Evolutionary conservation across 1,140 invertebrate genomes (phyloP), one percentile per base, ranked within the genome.

Genomic region (Agrilus planipennis): DNA sequence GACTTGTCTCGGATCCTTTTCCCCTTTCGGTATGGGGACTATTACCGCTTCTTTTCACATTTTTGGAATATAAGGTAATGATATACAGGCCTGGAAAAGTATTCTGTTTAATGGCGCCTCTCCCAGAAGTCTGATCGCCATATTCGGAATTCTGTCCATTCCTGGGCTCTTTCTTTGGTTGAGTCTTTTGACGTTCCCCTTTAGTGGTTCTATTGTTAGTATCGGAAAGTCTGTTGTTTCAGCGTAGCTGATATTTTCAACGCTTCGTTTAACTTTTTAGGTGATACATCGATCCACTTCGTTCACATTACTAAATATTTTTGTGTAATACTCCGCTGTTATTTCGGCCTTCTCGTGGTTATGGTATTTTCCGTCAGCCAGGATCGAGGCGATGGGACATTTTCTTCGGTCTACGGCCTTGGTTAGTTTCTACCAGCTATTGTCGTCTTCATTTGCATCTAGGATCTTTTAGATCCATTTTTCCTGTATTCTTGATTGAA

Each of bases 131-230:
- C 20, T 34, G 12, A 34, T 14, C 15, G 32, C 32, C 17, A 16
- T 34, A n/a, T 34, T 34, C 16, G 32, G 17, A 27, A 5, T 18
- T 34, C 15, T n/a, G n/a, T n/a, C n/a, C n/a, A n/a, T n/a, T n/a
- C n/a, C n/a, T n/a, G n/a, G n/a, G n/a, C n/a, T n/a, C 32, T 34
- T 34, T 19, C 20, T 34, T 4, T 16, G 3, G 14, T 16, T n/a
- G n/a, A n/a, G n/a, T n/a, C n/a, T n/a, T n/a, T n/a, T n/a, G n/a
- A n/a, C n/a, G n/a, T n/a, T n/a, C n/a, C n/a, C n/a, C n/a, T n/a
- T n/a, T n/a, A n/a, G n/a, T n/a, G n/a, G n/a, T n/a, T n/a, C n/a
- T n/a, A n/a, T n/a, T n/a, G n/a, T n/a, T n/a, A n/a, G n/a, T n/a
- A n/a, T n/a, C n/a, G n/a, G n/a, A n/a, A n/a, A n/a, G n/a, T n/a